Percentiles rank a stretch among this genome's conserved stretches.
Evolutionary conservation across 1,140 invertebrate species (phyloP).

Genomic region (Zaprionus inermis): DNA sequence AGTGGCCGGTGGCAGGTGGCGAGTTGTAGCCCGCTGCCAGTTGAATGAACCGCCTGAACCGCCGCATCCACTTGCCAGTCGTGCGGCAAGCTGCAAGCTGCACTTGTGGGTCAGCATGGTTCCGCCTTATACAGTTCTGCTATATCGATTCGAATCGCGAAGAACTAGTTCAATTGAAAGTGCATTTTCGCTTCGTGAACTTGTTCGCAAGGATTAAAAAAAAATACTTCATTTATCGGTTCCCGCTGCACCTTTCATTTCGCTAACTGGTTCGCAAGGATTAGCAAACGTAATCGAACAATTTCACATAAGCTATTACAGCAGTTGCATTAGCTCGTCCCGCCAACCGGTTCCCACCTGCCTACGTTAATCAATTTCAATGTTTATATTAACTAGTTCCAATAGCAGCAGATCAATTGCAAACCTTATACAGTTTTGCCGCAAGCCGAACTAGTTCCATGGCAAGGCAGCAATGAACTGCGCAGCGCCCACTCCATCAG

Average conservation of each 20-base stretch:
- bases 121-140: no score
- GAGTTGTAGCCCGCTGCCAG: neutral
- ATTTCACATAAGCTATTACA: no score
- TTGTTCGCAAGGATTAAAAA: no score
- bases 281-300: neutral
- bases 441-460: neutral
- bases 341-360: neutral
- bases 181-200: no score
- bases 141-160: no score
- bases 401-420: neutral
- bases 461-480: neutral
- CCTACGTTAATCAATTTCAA: neutral
- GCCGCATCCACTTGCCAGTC: neutral
- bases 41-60: slow-evolving; percentile 4
- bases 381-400: neutral
- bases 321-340: no score
- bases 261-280: neutral
- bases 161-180: slow-evolving; percentile 2
- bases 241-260: no score
- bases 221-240: no score
- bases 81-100: neutral
- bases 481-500: neutral
- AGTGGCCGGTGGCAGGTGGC: neutral
- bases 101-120: slow-evolving; percentile 3
- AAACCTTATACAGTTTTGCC: no score